Conservation (phyloP, 35 echinoderm and acorn worm species). For the Ophiothrix spiculata region DNA sequence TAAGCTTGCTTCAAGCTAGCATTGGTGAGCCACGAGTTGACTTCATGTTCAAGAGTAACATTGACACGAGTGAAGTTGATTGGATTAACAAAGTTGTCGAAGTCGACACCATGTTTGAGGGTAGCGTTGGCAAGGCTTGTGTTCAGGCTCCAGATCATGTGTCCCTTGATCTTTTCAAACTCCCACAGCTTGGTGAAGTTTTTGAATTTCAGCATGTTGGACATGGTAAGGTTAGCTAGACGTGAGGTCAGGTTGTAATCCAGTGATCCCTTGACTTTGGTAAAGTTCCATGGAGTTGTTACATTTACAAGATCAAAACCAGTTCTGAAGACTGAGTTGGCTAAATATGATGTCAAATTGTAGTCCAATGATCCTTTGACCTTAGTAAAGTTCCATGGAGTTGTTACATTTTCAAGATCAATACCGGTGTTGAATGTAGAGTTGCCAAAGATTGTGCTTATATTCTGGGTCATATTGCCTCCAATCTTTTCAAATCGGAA, state of each 20-base stretch:
- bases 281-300: slow-evolving; percentile 24
- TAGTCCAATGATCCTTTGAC: slow-evolving; percentile 35
- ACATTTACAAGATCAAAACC: slow-evolving; percentile 8
- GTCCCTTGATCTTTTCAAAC: slow-evolving; percentile 25
- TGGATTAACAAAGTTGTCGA: slow-evolving; percentile 40
- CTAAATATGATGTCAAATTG: slow-evolving; percentile 18
- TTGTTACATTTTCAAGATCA: neutral
- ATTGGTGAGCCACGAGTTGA: neutral
- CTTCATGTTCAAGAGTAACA: neutral
- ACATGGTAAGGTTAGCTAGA: slow-evolving; percentile 14
- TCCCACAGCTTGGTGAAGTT: neutral
- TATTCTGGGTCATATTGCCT: slow-evolving; percentile 10
- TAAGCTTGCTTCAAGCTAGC: slow-evolving; percentile 10
- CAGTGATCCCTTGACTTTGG: slow-evolving; percentile 25
- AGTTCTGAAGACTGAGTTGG: slow-evolving; percentile 5
- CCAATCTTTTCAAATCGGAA: slow-evolving; percentile 30
- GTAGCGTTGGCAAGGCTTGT: slow-evolving; percentile 22
- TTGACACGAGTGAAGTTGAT: slow-evolving; percentile 1
- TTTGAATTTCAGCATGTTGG: slow-evolving; percentile 17
- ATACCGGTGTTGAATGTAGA: slow-evolving; percentile 1
- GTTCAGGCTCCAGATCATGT: neutral
- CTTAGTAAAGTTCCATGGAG: slow-evolving; percentile 32
- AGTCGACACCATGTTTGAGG: slow-evolving; percentile 16
- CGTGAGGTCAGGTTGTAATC: slow-evolving; percentile 31
- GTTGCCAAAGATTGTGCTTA: slow-evolving; percentile 20